A percentile compares a stretch with the other conserved stretches of the same genome.
These are phyloP conservation scores for Oreohelix idahoensis DNA, from an alignment of 1,140 invertebrate species.

Conservation along the genomic window DNA sequence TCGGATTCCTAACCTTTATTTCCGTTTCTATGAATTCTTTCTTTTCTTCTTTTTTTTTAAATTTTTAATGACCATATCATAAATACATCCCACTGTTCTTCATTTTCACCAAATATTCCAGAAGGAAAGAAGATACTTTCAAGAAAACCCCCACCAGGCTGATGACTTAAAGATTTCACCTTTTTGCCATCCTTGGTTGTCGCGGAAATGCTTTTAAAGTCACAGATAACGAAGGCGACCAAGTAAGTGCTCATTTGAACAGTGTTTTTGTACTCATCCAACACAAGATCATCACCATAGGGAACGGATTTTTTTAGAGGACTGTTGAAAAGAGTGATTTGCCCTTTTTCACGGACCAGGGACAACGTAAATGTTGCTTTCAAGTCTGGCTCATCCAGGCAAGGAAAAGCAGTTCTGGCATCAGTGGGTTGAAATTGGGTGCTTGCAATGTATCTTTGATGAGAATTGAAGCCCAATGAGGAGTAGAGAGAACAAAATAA, in stretches of 20 bases:
- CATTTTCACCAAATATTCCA: too few relatives aligned
- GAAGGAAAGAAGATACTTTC: too few relatives aligned
- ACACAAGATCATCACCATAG: slow-evolving; percentile 56
- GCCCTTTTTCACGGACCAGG: slow-evolving; percentile 77
- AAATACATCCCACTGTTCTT: too few relatives aligned
- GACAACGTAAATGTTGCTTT: slow-evolving; percentile 84
- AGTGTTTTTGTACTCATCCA: slow-evolving; percentile 62
- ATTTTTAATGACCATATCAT: too few relatives aligned
- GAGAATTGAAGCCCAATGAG: background rate
- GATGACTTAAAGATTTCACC: too few relatives aligned
- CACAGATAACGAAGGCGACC: slow-evolving; percentile 73
- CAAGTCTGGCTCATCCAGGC: slow-evolving; percentile 92
- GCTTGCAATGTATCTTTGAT: slow-evolving; percentile 50
- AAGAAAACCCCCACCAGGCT: too few relatives aligned
- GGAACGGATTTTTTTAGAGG: slow-evolving; percentile 36
- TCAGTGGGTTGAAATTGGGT: slow-evolving; percentile 55
- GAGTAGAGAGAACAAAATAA: too few relatives aligned
- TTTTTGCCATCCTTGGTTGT: slow-evolving; percentile 76
- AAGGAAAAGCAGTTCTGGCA: slow-evolving; percentile 83
- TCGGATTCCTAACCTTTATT: too few relatives aligned
- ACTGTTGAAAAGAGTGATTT: slow-evolving; percentile 89
- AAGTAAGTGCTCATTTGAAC: slow-evolving; percentile 74
- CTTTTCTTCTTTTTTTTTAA: too few relatives aligned
- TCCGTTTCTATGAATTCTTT: too few relatives aligned
- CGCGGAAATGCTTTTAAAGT: slow-evolving; percentile 81